Base-by-base conservation (phyloP, 2,888 invertebrate species). In the Idaea biselata region DNA sequence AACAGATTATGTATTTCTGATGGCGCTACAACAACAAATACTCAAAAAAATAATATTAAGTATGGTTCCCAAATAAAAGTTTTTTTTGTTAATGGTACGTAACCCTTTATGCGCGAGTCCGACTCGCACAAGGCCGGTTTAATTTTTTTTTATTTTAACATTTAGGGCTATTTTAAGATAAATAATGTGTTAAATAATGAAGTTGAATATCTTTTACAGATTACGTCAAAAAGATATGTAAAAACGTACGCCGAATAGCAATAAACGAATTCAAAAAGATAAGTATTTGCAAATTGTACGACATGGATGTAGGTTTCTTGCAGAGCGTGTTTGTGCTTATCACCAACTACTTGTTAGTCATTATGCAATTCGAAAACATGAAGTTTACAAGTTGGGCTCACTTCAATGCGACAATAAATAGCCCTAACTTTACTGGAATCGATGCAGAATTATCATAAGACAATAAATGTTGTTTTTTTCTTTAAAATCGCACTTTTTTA, bases 231-330 rank as follows among this genome's bases (percentile, higher is more conserved):
- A 44, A 44, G 44, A 58, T 11, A 60, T 61, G 72, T 60, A 66
- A 63, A 32, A 60, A 64, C 3, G 60, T 59, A 69, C 60, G 65
- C 65, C 73, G 59, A 68, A 64, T 71, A 63, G 66, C 58, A 25
- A 59, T 59, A 60, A 61, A 65, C 44, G 44, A 44, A 44, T 44
- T 14, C 44, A 44, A 44, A 8, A 44, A 44, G 11, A 11, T 44
- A 44, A 44, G 14, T 14, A 44, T 44, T 14, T 44, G 44, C 11
- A 44, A 44, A 14, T 44, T 44, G 14, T 44, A 44, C 44, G 44
- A 44, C 3, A 44, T 44, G 44, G 44, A 44, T 14, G 44, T 14
- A 11, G 14, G 14, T 8, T 44, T 14, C 44, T 44, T 44, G 44
- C 44, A 44, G 44, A 44, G 44, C 11, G 44, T 44, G 11, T 8